Conservation (phyloP, 1,140 invertebrate species). For the Panagrolaimus sp. region DNA sequence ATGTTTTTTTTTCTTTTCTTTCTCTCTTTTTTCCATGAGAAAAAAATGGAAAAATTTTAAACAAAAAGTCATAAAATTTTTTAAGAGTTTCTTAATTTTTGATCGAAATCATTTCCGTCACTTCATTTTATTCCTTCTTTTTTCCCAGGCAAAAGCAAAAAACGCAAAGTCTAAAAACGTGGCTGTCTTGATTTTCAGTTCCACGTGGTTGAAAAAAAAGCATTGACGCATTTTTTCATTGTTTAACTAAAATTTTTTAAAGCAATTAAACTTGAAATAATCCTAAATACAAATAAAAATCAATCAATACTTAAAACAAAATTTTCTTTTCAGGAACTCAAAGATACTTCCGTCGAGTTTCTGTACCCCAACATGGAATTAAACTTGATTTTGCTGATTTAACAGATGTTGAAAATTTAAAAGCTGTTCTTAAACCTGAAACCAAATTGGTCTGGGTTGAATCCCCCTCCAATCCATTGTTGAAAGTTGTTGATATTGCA, state of each 20-base stretch:
- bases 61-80: slow-evolving; percentile 64
- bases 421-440: slow-evolving; percentile 71
- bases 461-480: slow-evolving; percentile 89
- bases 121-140: too few species aligned
- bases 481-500: slow-evolving; percentile 84
- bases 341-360: slow-evolving; percentile 32
- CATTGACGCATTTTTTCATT: slow-evolving; percentile 60
- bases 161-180: too few species aligned
- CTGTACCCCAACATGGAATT: slow-evolving; percentile 32
- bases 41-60: neutral
- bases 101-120: too few species aligned
- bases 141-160: too few species aligned
- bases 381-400: slow-evolving; percentile 68
- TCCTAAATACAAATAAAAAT: neutral
- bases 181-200: too few species aligned
- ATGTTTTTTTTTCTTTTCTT: too few species aligned
- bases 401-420: slow-evolving; percentile 68
- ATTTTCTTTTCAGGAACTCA: slow-evolving; percentile 27
- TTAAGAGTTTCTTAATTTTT: slow-evolving; percentile 65
- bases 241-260: neutral
- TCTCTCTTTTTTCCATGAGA: too few species aligned
- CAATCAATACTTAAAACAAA: too few species aligned
- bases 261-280: neutral
- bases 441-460: slow-evolving; percentile 96
- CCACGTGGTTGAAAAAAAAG: neutral